Base-by-base conservation (phyloP, 2,113 vertebrate species). In the Clarias gariepinus region DNA sequence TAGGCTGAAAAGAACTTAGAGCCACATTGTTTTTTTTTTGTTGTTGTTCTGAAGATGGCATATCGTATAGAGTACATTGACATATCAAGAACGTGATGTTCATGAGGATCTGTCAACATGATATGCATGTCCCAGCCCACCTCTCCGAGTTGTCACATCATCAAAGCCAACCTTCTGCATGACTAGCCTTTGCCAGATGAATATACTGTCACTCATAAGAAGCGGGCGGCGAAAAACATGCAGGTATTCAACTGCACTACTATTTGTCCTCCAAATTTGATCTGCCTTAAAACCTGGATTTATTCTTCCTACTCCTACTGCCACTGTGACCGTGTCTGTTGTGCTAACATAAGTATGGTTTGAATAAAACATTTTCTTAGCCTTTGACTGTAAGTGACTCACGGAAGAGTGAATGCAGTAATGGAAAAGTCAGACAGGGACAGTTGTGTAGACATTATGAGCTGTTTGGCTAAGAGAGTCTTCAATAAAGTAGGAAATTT, bases 381-480 rank as follows among this genome's bases (percentile, higher is more conserved):
- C 23, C 25, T 52, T 61, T 63, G 83, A 76, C 83, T 76, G 16
- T 57, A 30, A 80, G 76, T 85, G 76, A 57, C 76, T 85, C 41
- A 36, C 5, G 77, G 84, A 80, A 86, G 76, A 82, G 68, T 47
- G 79, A 82, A 74, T 74, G 57, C 55, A 52, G 68, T 33, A 74
- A 87, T 83, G 47, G 33, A 87, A 82, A 76, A 47, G 57, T 63
- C 41, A 66, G 80, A 83, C 66, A 57, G 80, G 66, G 80, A 77
- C 69, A 41, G 76, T 19, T 41, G 58, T 33, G 9, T 81, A 63
- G 60, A 76, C 28, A 61, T 80, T 47, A 60, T 74, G 68, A 58
- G 47, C 57, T 60, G 61, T 77, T 85, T 87, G 25, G 36, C 86
- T 69, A 36, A 85, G 36, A 33, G 16, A 78, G 61, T 25, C 6